phyloP scores from a whole-genome alignment of 2,888 invertebrate species.

The Rhimphoctona megacephalus region DNA sequence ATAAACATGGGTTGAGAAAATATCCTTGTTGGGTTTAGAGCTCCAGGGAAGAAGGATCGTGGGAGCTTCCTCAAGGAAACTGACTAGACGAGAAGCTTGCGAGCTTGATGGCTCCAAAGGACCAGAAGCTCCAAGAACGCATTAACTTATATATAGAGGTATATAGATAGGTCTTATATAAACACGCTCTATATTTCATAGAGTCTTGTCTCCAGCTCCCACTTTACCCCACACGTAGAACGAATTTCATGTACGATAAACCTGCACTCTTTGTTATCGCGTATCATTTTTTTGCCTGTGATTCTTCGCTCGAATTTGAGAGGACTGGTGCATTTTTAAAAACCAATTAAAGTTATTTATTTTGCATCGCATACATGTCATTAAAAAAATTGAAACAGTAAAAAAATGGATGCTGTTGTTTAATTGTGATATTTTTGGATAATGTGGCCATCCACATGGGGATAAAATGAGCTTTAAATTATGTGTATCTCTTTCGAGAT shows the following conservation, averaged over 20 bases:
- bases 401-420: neutral
- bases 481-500: neutral
- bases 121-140: conserved; percentile 62
- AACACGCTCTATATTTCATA: conserved; percentile 10
- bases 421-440: neutral
- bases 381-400: neutral
- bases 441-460: neutral
- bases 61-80: conserved; percentile 45
- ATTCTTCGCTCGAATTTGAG: neutral
- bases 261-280: conserved; percentile 4
- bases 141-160: conserved; percentile 47
- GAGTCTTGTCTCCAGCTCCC: neutral
- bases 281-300: neutral
- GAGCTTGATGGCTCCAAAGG: conserved; percentile 63
- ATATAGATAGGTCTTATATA: conserved; percentile 2
- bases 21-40: conserved; percentile 24
- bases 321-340: neutral
- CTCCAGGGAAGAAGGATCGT: conserved; percentile 45
- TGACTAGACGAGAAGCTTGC: conserved; percentile 40
- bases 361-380: neutral
- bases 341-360: neutral
- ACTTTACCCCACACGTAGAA: neutral
- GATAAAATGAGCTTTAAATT: neutral
- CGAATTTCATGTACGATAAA: conserved; percentile 6
- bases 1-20: neutral